These are phyloP conservation scores for Clarias magur DNA, from an alignment of 2,113 vertebrate species.

Conservation along the genomic window DNA sequence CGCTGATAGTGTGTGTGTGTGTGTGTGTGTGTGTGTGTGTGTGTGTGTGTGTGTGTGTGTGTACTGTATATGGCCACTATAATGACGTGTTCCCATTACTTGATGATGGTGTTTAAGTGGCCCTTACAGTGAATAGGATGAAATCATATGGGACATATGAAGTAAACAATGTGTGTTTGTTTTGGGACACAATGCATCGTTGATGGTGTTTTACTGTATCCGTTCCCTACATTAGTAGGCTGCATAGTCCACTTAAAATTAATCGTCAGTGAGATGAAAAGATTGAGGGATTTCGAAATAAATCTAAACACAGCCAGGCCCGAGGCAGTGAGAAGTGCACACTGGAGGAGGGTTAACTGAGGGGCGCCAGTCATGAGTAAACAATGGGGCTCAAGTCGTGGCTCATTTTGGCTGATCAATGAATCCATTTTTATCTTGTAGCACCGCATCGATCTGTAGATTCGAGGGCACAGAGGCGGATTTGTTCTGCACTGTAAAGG, in stretches of 20 bases:
- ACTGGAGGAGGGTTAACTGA: not conserved
- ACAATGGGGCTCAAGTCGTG: not conserved
- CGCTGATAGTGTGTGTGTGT: too few species aligned
- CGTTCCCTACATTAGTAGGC: not conserved
- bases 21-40: too few species aligned
- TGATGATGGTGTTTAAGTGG: not conserved
- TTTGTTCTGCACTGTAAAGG: constrained; percentile 2
- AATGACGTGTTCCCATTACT: not conserved
- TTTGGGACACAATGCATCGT: not conserved
- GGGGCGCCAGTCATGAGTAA: constrained; percentile 9
- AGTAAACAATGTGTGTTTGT: not conserved
- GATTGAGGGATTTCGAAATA: not conserved
- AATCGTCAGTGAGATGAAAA: not conserved
- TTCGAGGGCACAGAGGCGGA: not conserved
- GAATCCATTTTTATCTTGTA: constrained; percentile 25
- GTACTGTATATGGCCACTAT: too few species aligned
- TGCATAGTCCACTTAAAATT: not conserved
- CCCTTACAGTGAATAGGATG: not conserved
- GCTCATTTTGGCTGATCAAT: constrained; percentile 3
- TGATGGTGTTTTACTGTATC: not conserved
- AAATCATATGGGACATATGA: not conserved
- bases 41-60: too few species aligned
- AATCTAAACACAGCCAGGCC: not conserved
- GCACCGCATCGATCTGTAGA: not conserved
- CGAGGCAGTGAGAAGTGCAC: not conserved